Evolutionary conservation across 2,113 vertebrate species (phyloP).

Genomic region (Hepsetus odoe): DNA sequence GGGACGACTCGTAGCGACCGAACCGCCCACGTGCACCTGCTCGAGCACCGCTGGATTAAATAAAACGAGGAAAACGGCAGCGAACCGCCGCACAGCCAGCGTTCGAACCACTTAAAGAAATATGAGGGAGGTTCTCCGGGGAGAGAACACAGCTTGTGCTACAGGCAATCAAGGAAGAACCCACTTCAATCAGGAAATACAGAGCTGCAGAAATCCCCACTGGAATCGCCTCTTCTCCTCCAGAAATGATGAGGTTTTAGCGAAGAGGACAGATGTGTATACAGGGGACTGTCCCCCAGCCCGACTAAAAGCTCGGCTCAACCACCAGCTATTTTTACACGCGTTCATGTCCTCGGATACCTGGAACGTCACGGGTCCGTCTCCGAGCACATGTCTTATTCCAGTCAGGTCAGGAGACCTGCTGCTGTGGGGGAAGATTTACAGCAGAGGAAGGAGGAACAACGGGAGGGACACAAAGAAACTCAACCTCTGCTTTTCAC

Average conservation of each 20-base stretch:
- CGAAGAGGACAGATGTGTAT: background rate
- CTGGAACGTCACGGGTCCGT: background rate
- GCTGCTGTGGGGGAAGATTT: slow-evolving; percentile 1
- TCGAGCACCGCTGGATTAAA: background rate
- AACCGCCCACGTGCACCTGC: background rate
- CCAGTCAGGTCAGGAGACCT: slow-evolving; percentile 4
- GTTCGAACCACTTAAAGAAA: slow-evolving; percentile 36
- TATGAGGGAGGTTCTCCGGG: slow-evolving; percentile 17
- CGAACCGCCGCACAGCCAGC: slow-evolving; percentile 2
- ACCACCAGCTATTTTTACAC: slow-evolving; percentile 19
- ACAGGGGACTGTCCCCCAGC: slow-evolving; percentile 11
- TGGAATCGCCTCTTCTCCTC: background rate
- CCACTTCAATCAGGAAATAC: slow-evolving; percentile 14
- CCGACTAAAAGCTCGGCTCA: slow-evolving; percentile 14
- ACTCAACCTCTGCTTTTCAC: too few species aligned
- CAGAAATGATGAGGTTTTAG: background rate
- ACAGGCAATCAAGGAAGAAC: slow-evolving; percentile 20
- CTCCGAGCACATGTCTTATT: slow-evolving; percentile 6
- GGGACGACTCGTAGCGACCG: too few species aligned
- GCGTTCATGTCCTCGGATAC: slow-evolving; percentile 16
- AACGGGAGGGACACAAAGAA: too few species aligned
- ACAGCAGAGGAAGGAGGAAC: background rate
- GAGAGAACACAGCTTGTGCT: slow-evolving; percentile 10
- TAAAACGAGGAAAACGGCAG: slow-evolving; percentile 26
- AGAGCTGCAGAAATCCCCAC: slow-evolving; percentile 7